Evolutionary conservation across 2,888 invertebrate species (phyloP), one percentile per base, ranked within the genome.

Genomic region (Craniophora ligustri): DNA sequence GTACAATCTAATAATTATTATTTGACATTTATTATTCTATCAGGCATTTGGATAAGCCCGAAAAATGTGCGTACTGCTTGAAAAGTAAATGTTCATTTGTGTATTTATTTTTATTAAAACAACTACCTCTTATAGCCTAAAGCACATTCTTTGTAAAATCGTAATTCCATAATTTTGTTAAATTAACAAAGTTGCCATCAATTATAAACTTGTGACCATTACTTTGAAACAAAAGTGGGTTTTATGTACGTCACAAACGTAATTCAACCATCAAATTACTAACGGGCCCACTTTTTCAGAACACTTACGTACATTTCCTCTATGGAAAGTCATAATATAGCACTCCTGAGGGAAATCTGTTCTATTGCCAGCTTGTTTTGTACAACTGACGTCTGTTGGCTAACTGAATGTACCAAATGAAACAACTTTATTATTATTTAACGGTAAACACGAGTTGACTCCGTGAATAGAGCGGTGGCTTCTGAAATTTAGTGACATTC

Each of bases 311-410:
- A 75, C 69, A 72, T 80, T 82, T 80, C 64, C 78, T 78, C 76
- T 82, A 83, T 87, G 79, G 78, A 85, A 87, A 86, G 79, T 84
- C 81, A 85, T 88, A 87, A 88, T 87, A 82, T 86, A 84, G 76
- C 67, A 78, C 79, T 79, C 90, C 81, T 87, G 5, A 50, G 90
- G 91, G 91, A 91, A 91, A 91, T 91, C 82, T 84, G 74, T 81
- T 83, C 81, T 87, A 90, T 90, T 85, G 88, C 87, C 82, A 77
- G 86, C 88, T 88, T 88, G 84, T 90, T 88, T 82, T 84, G 85
- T 83, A 82, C 79, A 84, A 84, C 84, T 86, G 86, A 84, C 84
- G 79, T 81, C 76, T 80, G 79, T 76, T 75, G 76, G 73, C 71
- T 74, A 78, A 42, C 82, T 78, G 77, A 79, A 78, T 80, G 81